phyloP scores from a whole-genome alignment of 2,888 invertebrate species.

The Crocallis elinguaria region DNA sequence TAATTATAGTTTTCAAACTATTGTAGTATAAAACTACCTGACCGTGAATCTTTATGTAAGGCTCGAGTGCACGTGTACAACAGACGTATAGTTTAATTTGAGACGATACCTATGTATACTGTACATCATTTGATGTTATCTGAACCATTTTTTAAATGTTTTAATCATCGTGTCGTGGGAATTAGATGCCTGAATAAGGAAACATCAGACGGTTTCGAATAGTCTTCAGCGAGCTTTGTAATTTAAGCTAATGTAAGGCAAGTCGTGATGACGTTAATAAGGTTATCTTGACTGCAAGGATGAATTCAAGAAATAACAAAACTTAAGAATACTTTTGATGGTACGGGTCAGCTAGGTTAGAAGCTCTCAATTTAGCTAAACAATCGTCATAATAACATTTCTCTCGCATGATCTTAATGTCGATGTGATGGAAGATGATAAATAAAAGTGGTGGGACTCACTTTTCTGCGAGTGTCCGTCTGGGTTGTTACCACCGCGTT shows the following conservation, averaged over 20 bases:
- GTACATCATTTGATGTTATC: conserved; percentile 27
- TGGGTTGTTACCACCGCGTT: no score
- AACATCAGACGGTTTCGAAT: conserved; percentile 37
- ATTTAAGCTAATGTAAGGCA: conserved; percentile 21
- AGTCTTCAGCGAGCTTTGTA: conserved; percentile 39
- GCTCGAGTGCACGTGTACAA: conserved; percentile 2
- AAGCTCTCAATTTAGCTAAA: no score
- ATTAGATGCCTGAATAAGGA: conserved; percentile 36
- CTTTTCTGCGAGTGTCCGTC: no score
- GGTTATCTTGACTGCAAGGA: not conserved
- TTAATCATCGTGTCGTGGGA: conserved; percentile 32
- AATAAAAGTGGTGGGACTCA: no score
- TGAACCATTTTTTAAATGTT: conserved; percentile 28
- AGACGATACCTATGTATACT: conserved; percentile 11
- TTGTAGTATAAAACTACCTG: conserved; percentile 61
- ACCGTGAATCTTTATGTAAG: conserved; percentile 68
- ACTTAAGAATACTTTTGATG: no score
- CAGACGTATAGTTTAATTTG: conserved; percentile 8
- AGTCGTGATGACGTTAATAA: conserved; percentile 50
- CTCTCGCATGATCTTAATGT: no score
- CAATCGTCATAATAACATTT: no score
- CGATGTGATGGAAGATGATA: no score
- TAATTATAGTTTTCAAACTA: conserved; percentile 61
- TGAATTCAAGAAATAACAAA: conserved; percentile 27
- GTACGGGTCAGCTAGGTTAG: no score